Base-by-base conservation (phyloP, 2,797 vertebrate genomes). In the Steatocranus sp. region DNA sequence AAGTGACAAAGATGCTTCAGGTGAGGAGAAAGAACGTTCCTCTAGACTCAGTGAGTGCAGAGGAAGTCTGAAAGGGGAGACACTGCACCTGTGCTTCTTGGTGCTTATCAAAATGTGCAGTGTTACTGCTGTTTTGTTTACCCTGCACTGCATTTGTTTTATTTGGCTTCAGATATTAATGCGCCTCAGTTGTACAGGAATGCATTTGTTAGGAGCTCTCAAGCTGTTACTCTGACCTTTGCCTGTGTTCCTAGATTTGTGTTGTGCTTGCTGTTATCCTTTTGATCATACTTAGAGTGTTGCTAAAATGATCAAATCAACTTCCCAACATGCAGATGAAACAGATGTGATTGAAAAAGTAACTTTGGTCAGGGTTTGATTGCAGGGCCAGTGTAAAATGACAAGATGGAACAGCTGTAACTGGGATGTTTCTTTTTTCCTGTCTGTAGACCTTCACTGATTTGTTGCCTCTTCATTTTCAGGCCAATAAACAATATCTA, bases 21-120 rank as follows among this genome's bases (percentile, higher is more conserved):
- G 23, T 70, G 23, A 70, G 66, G 27, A 73, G 68, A 4, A 73
- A 48, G 25, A n/a, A 30, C 0, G 7, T 30, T 30, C 25, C 25
- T 48, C 6, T 12, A 8, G 17, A 48, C 68, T 12, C 76, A 46
- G 11, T 79, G 46, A 27, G 10, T 11, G 20, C 38, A 27, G 15
- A 18, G 6, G 6, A 27, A 0, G 38, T 5, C 23, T 27, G 23
- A 70, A 70, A 46, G 38, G 34, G 79, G 89, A 95, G 76, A 78
- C 51, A 81, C 78, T 38, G 88, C 95, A 96, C 94, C 95, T 95
- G 93, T 53, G 85, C 87, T 76, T 91, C 83, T 80, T 84, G 82
- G 15, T 82, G 82, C 86, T 58, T 81, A 78, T 91, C 83, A 30
- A 80, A 86, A 93, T 88, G 87, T 87, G 84, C 53, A 41, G 84